Conservation (phyloP, 2,888 invertebrate genomes). For the Thalpophila matura region DNA sequence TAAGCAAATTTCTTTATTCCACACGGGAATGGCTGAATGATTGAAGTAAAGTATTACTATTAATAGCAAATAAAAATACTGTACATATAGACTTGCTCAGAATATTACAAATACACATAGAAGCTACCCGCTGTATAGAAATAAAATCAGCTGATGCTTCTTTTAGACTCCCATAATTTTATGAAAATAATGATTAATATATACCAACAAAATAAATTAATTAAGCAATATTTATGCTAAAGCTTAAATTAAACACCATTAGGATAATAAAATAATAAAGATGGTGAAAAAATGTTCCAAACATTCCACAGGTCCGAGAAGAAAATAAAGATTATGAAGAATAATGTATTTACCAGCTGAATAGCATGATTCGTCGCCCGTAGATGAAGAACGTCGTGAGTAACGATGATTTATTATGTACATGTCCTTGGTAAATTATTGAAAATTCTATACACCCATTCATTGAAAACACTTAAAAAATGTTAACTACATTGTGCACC, state of each 20-base stretch:
- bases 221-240: not conserved
- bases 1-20: too few relatives aligned
- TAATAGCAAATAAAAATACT: not conserved
- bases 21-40: too few relatives aligned
- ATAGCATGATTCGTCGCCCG: slow-evolving; percentile 84
- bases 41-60: too few relatives aligned
- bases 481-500: slow-evolving; percentile 70
- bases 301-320: slow-evolving; percentile 14
- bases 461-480: slow-evolving; percentile 74
- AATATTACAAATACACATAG: not conserved
- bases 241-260: not conserved
- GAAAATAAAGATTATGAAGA: slow-evolving; percentile 12
- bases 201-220: not conserved
- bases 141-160: slow-evolving; percentile 1
- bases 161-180: not conserved
- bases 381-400: slow-evolving; percentile 84
- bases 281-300: not conserved
- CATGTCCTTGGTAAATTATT: slow-evolving; percentile 88
- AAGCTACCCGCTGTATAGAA: not conserved
- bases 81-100: slow-evolving; percentile 1
- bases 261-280: not conserved
- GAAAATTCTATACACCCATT: slow-evolving; percentile 79
- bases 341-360: slow-evolving; percentile 77
- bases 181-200: not conserved
- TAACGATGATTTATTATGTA: slow-evolving; percentile 86